Evolutionary conservation across 2,113 vertebrate genomes (phyloP), one percentile per base, ranked within the genome.

Genomic region (Greenwoodochromis staneri): DNA sequence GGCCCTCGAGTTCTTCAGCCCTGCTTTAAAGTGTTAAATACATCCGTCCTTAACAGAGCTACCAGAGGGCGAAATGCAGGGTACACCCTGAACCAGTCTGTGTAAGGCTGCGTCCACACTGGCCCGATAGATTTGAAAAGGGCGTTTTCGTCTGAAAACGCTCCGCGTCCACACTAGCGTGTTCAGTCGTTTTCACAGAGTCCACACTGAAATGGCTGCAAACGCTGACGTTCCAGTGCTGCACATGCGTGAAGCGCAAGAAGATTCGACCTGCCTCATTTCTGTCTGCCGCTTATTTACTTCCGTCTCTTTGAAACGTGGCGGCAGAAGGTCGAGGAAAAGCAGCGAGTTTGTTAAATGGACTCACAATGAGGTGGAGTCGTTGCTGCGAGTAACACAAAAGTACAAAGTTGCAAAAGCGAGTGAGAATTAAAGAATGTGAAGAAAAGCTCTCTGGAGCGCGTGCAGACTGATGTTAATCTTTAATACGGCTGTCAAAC

Each of bases 121-220:
- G 8, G 53, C 53, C 53, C 3, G 0, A 55, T 13, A 55, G 21
- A 55, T 55, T 24, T 55, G 53, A 55, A 54, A 54, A 54, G 1
- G 51, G n/a, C 1, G 6, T 54, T 54, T 4, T 54, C 1, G 1
- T 24, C 53, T 54, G 53, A 54, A 54, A 12, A 0, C 6, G 4
- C n/a, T 7, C 53, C 1, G n/a, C n/a, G 2, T 7, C n/a, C 53
- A 54, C 6, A 54, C 53, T 7, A 12, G 53, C 2, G 2, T 12
- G 6, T 54, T 54, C n/a, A 54, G 53, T 4, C 1, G 10, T 24
- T 54, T 24, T 54, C 53, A 54, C n/a, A 24, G 0, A 54, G n/a
- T 54, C 53, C 53, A 24, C 6, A 2, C 0, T 55, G 53, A 54
- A 7, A 0, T 0, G 53, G 6, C 2, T 0, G 10, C 0, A 54